phyloP scores from a whole-genome alignment of 2,797 vertebrate genomes.

The Tinamus major region DNA sequence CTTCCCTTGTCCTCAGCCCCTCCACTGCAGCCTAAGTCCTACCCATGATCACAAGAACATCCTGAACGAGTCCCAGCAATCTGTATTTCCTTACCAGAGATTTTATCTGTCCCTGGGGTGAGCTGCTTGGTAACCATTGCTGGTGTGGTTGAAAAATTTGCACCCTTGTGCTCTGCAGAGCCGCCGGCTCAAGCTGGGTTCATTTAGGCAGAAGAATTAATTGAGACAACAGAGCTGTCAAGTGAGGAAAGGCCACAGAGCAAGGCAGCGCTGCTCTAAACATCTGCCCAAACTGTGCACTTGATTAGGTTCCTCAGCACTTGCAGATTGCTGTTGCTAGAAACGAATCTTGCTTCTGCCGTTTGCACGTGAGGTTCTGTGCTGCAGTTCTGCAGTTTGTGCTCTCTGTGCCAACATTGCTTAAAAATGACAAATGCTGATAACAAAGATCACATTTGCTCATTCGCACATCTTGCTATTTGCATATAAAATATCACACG shows the following conservation, averaged over 20 bases:
- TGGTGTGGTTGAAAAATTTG: not conserved
- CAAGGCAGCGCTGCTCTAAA: not conserved
- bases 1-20: not conserved
- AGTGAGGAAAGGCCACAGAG: conserved; percentile 11
- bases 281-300: not conserved
- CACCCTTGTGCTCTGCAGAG: not conserved
- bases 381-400: not conserved
- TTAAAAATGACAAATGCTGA: not conserved
- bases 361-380: not conserved
- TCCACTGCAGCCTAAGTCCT: not conserved
- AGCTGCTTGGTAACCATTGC: not conserved
- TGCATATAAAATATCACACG: not conserved
- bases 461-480: not conserved
- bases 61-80: conserved; percentile 6
- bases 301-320: not conserved
- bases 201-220: conserved; percentile 14
- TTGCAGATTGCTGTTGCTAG: not conserved
- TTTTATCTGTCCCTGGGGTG: conserved; percentile 16
- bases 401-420: not conserved
- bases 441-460: conserved; percentile 18
- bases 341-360: not conserved
- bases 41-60: not conserved
- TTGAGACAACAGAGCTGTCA: not conserved
- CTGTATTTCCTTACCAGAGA: conserved; percentile 48
- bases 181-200: not conserved